Evolutionary conservation across 2,888 invertebrate species (phyloP).

Genomic region (Stenichneumon culpator): DNA sequence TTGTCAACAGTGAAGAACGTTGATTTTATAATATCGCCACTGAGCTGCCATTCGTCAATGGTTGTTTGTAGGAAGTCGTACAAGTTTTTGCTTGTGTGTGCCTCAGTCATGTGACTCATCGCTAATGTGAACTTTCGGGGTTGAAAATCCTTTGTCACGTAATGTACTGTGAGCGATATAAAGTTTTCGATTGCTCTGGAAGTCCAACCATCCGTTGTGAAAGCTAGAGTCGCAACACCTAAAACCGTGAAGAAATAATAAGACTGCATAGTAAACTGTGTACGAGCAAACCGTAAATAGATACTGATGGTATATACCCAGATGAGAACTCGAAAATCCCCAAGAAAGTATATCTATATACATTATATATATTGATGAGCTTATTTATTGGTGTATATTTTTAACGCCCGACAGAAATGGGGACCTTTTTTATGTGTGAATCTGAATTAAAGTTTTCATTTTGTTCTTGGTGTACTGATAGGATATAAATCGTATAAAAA

Average conservation of each 20-base stretch:
- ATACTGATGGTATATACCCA: no score
- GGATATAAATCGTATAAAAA: no score
- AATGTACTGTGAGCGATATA: conserved; percentile 19
- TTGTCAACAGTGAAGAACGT: conserved; percentile 39
- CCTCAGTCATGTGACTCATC: conserved; percentile 19
- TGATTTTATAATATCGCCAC: not conserved
- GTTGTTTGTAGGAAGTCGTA: not conserved
- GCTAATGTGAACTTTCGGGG: conserved; percentile 28
- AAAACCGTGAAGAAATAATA: not conserved
- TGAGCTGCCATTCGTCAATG: conserved; percentile 31
- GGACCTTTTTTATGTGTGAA: no score
- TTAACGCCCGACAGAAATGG: no score
- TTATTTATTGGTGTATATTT: no score
- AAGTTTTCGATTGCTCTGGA: conserved; percentile 45
- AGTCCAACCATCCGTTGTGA: conserved; percentile 51
- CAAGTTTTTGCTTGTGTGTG: conserved; percentile 13
- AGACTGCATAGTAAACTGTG: not conserved
- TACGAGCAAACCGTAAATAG: not conserved
- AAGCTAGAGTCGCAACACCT: conserved; percentile 37
- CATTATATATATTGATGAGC: no score
- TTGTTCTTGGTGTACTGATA: no score
- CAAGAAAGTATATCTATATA: no score
- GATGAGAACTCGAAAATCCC: no score
- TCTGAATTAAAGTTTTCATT: no score
- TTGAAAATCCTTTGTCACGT: conserved; percentile 35